phyloP scores from a whole-genome alignment of 2,888 invertebrate species.

The Arctia plantaginis region DNA sequence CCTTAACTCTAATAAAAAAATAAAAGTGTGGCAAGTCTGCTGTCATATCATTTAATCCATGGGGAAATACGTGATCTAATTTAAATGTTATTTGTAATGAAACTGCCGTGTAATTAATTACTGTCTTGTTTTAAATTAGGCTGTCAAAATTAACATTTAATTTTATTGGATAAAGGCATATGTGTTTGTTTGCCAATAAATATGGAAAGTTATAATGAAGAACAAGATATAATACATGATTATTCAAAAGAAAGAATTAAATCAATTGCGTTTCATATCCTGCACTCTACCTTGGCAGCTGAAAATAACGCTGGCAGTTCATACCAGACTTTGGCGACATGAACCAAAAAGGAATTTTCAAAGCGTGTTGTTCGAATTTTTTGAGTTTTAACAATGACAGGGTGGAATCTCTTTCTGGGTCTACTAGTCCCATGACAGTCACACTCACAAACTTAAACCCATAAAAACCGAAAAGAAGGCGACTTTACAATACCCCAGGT shows the following conservation, averaged over 20 bases:
- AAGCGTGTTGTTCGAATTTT: no score
- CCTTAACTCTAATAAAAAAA: constrained; percentile 55
- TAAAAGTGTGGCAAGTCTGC: constrained; percentile 49
- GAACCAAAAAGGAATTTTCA: no score
- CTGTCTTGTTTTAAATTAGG: not conserved
- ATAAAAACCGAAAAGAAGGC: no score
- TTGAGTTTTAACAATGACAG: no score
- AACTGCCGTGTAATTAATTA: not conserved
- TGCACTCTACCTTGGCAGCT: no score
- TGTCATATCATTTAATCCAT: constrained; percentile 41
- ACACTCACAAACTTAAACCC: no score
- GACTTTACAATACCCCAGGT: no score
- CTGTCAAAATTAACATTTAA: not conserved
- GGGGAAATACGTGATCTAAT: constrained; percentile 19
- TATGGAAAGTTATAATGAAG: not conserved
- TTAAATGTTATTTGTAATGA: not conserved
- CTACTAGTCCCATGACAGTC: no score
- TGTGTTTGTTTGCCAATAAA: not conserved
- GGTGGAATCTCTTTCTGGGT: no score
- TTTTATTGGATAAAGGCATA: not conserved
- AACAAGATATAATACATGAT: not conserved
- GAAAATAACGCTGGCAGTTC: no score
- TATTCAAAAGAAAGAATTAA: not conserved
- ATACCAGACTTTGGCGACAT: no score
- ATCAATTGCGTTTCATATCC: no score